Percentiles rank a stretch among this genome's conserved stretches.
phyloP scores from a whole-genome alignment of 2,888 invertebrate genomes.

The Pyrrhosoma nymphula region DNA sequence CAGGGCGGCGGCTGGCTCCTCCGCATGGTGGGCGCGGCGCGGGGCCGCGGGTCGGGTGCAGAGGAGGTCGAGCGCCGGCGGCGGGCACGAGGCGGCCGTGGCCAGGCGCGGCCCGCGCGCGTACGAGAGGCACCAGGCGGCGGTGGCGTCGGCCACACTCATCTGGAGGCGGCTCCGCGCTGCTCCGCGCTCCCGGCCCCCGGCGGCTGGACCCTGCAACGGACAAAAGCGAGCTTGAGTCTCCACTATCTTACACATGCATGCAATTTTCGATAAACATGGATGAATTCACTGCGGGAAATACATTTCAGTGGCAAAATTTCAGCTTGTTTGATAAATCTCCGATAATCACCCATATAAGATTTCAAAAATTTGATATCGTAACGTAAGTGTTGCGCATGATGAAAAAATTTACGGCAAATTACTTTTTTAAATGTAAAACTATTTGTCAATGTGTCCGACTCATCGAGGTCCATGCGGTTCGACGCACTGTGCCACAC shows the following conservation, averaged over 20 bases:
- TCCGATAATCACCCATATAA: too few species aligned
- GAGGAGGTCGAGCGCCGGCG: constrained; percentile 71
- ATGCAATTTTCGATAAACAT: too few species aligned
- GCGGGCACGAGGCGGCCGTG: constrained; percentile 81
- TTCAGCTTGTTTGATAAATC: too few species aligned
- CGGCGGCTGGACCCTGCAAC: not conserved
- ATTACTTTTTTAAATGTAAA: too few species aligned
- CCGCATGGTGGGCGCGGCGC: not conserved
- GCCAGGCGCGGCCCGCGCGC: not conserved
- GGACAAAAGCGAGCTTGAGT: not conserved
- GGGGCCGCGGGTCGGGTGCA: not conserved
- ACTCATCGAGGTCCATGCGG: too few species aligned
- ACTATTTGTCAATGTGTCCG: too few species aligned
- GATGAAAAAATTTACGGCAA: too few species aligned
- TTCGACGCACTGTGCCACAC: too few species aligned
- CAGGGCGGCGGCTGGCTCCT: not conserved
- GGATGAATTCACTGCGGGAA: not conserved
- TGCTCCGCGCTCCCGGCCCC: not conserved
- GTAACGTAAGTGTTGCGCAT: too few species aligned
- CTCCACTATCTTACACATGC: not conserved
- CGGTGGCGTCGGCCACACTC: constrained; percentile 83
- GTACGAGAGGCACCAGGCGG: not conserved
- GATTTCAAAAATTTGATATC: too few species aligned
- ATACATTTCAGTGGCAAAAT: too few species aligned
- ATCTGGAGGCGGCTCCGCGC: constrained; percentile 79